These are phyloP conservation scores for Anniella stebbinsi DNA, from an alignment of 2,797 vertebrate species.

Conservation along the genomic window DNA sequence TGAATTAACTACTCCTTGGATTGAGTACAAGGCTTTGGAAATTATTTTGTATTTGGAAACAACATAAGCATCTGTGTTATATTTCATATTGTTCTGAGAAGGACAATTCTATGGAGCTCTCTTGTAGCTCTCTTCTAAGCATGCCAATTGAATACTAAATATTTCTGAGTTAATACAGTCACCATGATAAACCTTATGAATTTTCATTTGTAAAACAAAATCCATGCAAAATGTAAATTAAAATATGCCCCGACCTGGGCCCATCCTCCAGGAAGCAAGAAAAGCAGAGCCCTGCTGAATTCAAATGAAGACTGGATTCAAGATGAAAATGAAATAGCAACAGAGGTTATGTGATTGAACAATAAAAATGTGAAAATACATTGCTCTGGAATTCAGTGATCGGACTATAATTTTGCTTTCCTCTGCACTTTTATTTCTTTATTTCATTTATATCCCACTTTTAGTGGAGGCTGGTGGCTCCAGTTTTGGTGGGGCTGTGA, in stretches of 20 bases:
- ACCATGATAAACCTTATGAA: neutral
- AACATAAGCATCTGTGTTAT: neutral
- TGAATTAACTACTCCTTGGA: too few relatives aligned
- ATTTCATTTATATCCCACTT: neutral
- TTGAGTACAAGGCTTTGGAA: too few relatives aligned
- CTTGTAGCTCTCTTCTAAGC: neutral
- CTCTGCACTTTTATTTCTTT: neutral
- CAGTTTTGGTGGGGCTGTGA: too few relatives aligned
- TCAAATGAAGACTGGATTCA: neutral
- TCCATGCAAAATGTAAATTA: neutral
- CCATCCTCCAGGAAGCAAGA: neutral
- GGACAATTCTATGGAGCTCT: neutral
- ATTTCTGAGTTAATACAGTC: neutral
- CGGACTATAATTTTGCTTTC: neutral
- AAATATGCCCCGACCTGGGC: neutral
- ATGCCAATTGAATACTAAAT: neutral
- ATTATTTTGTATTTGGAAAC: neutral
- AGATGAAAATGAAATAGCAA: constrained; percentile 3
- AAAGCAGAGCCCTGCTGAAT: neutral
- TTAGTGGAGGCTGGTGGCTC: neutral
- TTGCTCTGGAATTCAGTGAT: neutral
- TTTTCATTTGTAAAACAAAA: neutral
- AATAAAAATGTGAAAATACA: neutral
- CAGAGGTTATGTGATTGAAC: neutral
- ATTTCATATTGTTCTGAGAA: neutral